Evolutionary conservation across 2,113 vertebrate species (phyloP).

Genomic region (Semicossyphus pulcher): DNA sequence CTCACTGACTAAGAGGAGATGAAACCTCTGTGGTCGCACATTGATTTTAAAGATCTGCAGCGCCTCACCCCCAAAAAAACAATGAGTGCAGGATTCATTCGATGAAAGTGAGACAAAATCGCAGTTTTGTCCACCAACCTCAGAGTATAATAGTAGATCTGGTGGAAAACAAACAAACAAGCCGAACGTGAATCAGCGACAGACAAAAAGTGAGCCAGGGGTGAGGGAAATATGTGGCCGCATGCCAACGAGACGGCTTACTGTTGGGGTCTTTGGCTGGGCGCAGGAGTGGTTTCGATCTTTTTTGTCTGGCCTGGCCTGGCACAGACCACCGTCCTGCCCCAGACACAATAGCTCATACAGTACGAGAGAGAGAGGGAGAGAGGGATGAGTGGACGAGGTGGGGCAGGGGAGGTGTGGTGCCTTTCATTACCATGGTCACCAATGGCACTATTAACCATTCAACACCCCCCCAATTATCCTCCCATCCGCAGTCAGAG

Average conservation of each 20-base stretch:
- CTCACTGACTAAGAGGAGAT: not conserved
- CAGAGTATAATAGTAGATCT: constrained; percentile 47
- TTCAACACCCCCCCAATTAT: constrained; percentile 84
- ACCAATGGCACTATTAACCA: constrained; percentile 85
- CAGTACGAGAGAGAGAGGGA: constrained; percentile 57
- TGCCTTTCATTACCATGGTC: constrained; percentile 85
- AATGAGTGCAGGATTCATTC: constrained; percentile 25
- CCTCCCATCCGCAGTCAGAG: constrained; percentile 79
- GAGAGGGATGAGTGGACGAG: constrained; percentile 56
- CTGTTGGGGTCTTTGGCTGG: constrained; percentile 76
- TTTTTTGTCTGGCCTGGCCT: constrained; percentile 80
- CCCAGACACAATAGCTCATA: constrained; percentile 84
- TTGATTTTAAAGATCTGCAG: not conserved
- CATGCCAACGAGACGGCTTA: constrained; percentile 81
- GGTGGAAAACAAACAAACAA: constrained; percentile 73
- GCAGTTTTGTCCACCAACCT: constrained; percentile 30
- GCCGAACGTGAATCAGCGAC: constrained; percentile 61
- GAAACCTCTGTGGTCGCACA: not conserved
- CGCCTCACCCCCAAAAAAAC: constrained; percentile 2
- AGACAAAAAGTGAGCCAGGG: constrained; percentile 47
- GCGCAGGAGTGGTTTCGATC: constrained; percentile 78
- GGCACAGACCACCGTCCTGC: constrained; percentile 74
- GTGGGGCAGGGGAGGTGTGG: constrained; percentile 71
- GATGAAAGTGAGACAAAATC: constrained; percentile 19
- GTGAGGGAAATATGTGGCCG: constrained; percentile 67